Evolutionary conservation across 2,888 invertebrate genomes (phyloP), one percentile per base, ranked within the genome.

Genomic region (Thymelicus lineola): DNA sequence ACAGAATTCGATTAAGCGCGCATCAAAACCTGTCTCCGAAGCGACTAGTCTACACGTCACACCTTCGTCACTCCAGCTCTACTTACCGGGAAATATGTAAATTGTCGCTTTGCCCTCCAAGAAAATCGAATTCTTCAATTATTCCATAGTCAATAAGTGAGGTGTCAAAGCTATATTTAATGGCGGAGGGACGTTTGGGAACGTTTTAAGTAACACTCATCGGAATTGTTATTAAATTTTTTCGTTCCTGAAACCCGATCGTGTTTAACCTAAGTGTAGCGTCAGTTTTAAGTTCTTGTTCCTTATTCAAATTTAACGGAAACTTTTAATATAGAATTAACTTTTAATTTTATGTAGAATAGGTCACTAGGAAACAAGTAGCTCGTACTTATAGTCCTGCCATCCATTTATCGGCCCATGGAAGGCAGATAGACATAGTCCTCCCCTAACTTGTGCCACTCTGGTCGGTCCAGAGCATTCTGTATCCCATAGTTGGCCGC

Each of bases 121-220:
- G 28, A 20, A 55, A 55, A 55, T 55, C 55, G 55, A 55, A 55
- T 55, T 55, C 55, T 55, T 55, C 55, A 55, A 55, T 55, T 55
- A 55, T 55, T 55, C 48, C 42, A 50, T 15, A 28, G 55, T 28
- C 55, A 28, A 28, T 55, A 28, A 55, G 55, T 55, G 55, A 55
- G 28, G 55, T 55, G 55, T 55, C 55, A 55, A 50, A 28, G 28
- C 55, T 20, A 28, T 55, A 12, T 28, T 28, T 28, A 28, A 17
- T 9, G 45, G 12, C 0, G 48, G 17, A 12, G 48, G 15, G 48
- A 50, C 48, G 15, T 7, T 50, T 17, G 48, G n/a, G 48, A 15
- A 50, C 17, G 7, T 17, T 17, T 50, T 50, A 12, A 0, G 48
- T 45, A 10, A 14, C 17, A 15, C n/a, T 17, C 17, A 50, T 50